These are phyloP conservation scores for Spilarctia lutea DNA, from an alignment of 2,888 invertebrate species.

Conservation along the genomic window DNA sequence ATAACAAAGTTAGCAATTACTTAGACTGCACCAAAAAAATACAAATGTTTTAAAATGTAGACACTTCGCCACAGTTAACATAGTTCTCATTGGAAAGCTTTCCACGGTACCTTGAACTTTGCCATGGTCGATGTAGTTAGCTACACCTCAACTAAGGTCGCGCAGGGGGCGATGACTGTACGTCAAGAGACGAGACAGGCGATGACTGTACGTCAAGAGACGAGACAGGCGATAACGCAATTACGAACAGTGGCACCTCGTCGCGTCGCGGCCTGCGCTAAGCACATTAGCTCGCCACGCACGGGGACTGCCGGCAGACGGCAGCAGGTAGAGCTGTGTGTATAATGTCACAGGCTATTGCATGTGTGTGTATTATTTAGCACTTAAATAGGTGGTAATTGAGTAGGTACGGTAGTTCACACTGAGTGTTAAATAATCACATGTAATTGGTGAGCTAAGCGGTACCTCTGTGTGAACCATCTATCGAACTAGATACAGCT, in stretches of 20 bases:
- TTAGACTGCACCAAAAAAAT: neutral
- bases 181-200: neutral
- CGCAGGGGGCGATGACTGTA: neutral
- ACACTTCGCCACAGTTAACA: neutral
- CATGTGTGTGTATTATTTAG: neutral
- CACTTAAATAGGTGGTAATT: slow-evolving; percentile 1
- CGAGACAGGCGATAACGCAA: slow-evolving; percentile 11
- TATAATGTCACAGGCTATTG: neutral
- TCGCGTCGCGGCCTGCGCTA: slow-evolving; percentile 1
- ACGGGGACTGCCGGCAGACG: slow-evolving; percentile 1
- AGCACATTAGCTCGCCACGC: slow-evolving; percentile 7
- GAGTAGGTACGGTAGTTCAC: neutral
- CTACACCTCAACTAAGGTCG: neutral
- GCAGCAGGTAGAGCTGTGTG: neutral
- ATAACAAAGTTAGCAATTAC: neutral
- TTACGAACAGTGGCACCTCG: neutral
- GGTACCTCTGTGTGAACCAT: neutral
- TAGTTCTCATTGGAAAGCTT: neutral
- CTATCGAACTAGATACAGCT: neutral
- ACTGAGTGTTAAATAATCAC: neutral
- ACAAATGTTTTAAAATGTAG: neutral
- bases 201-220: neutral
- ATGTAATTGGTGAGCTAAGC: neutral
- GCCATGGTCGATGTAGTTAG: neutral
- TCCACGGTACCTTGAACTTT: neutral